Base-by-base conservation (phyloP, 2,797 vertebrate species). In the Trachops cirrhosus region DNA sequence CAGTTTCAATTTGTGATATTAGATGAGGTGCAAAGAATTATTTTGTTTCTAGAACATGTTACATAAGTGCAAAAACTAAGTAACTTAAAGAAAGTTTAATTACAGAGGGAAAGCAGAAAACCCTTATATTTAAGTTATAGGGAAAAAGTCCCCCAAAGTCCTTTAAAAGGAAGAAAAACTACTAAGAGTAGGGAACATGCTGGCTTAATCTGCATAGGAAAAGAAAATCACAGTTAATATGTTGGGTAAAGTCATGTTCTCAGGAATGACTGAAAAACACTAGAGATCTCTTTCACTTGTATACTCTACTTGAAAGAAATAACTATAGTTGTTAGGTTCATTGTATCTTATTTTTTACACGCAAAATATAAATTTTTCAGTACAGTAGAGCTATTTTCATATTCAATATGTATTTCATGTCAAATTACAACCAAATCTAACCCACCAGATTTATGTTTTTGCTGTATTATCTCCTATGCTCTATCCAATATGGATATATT, bases 31-130 rank as follows among this genome's bases (percentile, higher is more conserved):
- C 50, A 79, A 57, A 68, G 21, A 83, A 71, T 48, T 64, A 82
- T 71, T 91, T 83, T 48, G 4, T 85, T 96, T 85, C 22, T 79
- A 83, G n/a, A 92, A 83, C 2, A 90, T 41, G 7, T 15, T 74
- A 64, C 74, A 5, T 52, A 74, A 87, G 50, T 52, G 21, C 39
- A 41, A 86, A 91, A 32, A 74, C 46, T 7, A 1, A 82, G 95
- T 96, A 97, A 88, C 97, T 97, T 97, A 97, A 97, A 96, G 22
- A 97, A 97, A 96, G 95, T 95, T 88, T 34, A 97, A 91, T 92
- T 94, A 91, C 89, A 21, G 84, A 87, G 75, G 82, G 78, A 97
- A 98, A 97, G 78, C 94, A 92, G 93, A 98, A 98, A 97, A 97
- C 84, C 71, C 77, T 92, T 97, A 97, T 86, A 48, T 97, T 97